Evolutionary conservation across 2,888 invertebrate species (phyloP).

Genomic region (Antheraea assamensis): DNA sequence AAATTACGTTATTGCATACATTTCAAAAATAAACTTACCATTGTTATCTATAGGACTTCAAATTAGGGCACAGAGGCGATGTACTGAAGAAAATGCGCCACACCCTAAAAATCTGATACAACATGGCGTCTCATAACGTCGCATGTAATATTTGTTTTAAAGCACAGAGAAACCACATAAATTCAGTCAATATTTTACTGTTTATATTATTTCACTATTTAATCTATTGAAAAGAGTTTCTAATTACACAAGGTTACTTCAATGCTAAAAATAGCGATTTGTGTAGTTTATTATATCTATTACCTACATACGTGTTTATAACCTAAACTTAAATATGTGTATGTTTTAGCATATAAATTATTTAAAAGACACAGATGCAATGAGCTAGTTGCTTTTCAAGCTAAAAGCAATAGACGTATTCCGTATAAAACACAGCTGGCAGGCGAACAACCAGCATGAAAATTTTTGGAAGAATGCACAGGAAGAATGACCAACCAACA

Average conservation of each 20-base stretch:
- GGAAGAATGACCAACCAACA: neutral
- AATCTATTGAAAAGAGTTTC: conserved; percentile 27
- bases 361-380: conserved; percentile 36
- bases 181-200: conserved; percentile 34
- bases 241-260: conserved; percentile 31
- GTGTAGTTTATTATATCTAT: conserved; percentile 5
- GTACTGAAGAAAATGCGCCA: conserved; percentile 48
- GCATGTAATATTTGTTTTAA: conserved; percentile 33
- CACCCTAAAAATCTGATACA: conserved; percentile 61
- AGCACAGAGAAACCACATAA: conserved; percentile 47
- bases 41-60: conserved; percentile 50
- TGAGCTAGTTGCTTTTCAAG: conserved; percentile 49
- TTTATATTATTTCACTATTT: conserved; percentile 42
- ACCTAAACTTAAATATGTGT: conserved; percentile 6
- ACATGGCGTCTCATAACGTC: conserved; percentile 68
- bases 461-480: conserved; percentile 11
- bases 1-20: conserved; percentile 1
- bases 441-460: conserved; percentile 13
- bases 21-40: conserved; percentile 62
- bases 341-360: conserved; percentile 3
- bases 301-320: neutral
- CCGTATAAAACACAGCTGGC: conserved; percentile 26
- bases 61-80: conserved; percentile 46
- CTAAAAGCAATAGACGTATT: conserved; percentile 47
- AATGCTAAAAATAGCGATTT: conserved; percentile 13